These are phyloP conservation scores for Smutsia gigantea DNA, from an alignment of 2,797 vertebrate genomes.

Conservation along the genomic window DNA sequence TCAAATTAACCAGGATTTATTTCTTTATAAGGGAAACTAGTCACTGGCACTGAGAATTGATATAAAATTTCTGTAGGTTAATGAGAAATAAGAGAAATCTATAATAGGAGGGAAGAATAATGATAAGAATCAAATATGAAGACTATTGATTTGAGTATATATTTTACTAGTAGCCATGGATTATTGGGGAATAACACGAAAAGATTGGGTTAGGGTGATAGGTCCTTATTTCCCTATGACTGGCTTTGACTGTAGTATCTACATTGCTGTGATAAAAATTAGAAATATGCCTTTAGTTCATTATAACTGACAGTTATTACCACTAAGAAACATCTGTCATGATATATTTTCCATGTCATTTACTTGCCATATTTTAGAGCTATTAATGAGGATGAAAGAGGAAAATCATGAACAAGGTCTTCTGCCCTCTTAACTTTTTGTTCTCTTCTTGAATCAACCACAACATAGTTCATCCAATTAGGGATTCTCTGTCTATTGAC, in stretches of 20 bases:
- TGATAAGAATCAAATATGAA: not conserved
- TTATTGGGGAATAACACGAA: not conserved
- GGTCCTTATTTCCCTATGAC: not conserved
- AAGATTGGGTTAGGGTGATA: not conserved
- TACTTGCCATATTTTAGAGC: not conserved
- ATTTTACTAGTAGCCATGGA: not conserved
- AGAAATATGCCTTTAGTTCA: not conserved
- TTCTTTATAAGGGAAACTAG: not conserved
- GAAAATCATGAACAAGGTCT: not conserved
- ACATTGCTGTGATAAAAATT: not conserved
- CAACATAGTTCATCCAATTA: not conserved
- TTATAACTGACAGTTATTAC: not conserved
- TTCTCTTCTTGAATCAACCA: not conserved
- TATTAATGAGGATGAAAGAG: conserved; percentile 2
- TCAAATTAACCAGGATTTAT: not conserved
- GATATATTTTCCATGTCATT: not conserved
- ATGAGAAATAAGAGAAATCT: not conserved
- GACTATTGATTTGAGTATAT: not conserved
- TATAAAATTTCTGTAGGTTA: not conserved
- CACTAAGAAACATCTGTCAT: not conserved
- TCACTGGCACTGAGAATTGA: not conserved
- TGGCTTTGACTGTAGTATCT: not conserved
- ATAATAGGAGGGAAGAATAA: not conserved
- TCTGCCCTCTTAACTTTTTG: not conserved
- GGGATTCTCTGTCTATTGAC: not conserved